Evolutionary conservation across 2,113 vertebrate genomes (phyloP), one percentile per base, ranked within the genome.

Genomic region (Embiotoca jacksoni): DNA sequence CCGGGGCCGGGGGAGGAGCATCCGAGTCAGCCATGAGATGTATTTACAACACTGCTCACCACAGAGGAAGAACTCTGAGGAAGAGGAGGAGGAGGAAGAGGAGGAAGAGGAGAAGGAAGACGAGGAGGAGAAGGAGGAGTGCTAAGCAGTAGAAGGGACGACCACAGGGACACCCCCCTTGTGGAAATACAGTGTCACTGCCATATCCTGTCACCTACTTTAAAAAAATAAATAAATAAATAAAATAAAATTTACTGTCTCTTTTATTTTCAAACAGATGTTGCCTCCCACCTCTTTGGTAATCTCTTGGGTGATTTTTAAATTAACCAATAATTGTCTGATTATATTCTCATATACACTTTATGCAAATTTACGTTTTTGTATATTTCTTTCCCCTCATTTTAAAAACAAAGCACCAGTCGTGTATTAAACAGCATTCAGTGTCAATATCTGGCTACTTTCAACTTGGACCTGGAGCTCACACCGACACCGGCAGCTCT

Each of bases 11-110:
- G 74, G 64, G 35, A 35, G 46, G 35, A 78, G 59, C 72, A 72
- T 83, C 70, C 57, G 31, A 63, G 54, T 80, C 71, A 80, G 80
- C 85, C 89, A 89, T 62, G 1, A 78, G 74, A 88, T 61, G 1
- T 86, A 85, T 89, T 80, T 91, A 92, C 89, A 89, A 39, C 85
- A 72, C 81, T 83, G 89, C 86, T 78, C 89, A 88, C 83, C 87
- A 80, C 77, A 79, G 39, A 82, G 81, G 80, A 90, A 78, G 82
- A 89, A 83, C 77, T 80, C 55, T 69, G 64, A 82, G 82, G 71
- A 83, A 23, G 75, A 77, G 49, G 79, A 82, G 50, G 75, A 64
- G 56, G 46, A 41, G 16, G 37, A 66, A n/a, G 73, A 66, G 39
- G 72, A 74, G 41, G 47, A 47, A 69, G 62, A 71, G 35, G 47